phyloP scores from a whole-genome alignment of 2,113 vertebrate species.

The Eupsittula cactorum region DNA sequence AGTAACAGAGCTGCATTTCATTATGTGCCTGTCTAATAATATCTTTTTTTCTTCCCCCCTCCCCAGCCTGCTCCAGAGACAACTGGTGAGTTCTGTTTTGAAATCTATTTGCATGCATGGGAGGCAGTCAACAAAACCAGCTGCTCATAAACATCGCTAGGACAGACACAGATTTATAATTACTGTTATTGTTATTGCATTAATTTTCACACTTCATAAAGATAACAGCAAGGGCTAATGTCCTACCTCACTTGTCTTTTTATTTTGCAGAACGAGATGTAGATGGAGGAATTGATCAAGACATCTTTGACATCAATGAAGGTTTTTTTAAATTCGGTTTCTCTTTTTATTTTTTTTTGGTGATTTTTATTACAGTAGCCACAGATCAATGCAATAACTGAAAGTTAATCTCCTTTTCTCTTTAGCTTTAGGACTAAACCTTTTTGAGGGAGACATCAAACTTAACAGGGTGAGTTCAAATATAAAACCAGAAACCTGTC shows the following conservation, averaged over 20 bases:
- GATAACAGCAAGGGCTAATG: conserved; percentile 42
- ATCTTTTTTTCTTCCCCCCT: conserved; percentile 51
- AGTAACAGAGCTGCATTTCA: conserved; percentile 1
- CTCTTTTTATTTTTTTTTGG: neutral
- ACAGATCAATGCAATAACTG: neutral
- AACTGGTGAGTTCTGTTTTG: conserved; percentile 76
- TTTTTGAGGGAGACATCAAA: conserved; percentile 89
- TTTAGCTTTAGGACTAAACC: conserved; percentile 82
- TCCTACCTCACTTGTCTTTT: conserved; percentile 42
- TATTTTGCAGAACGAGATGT: conserved; percentile 81
- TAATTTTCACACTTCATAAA: conserved; percentile 65
- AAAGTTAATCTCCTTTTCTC: conserved; percentile 10
- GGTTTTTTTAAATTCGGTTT: conserved; percentile 73
- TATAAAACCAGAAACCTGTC: neutral
- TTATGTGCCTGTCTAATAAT: conserved; percentile 54
- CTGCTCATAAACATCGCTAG: conserved; percentile 17
- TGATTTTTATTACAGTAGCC: neutral
- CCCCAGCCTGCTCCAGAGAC: conserved; percentile 68
- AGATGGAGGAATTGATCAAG: conserved; percentile 82
- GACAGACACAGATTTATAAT: conserved; percentile 62
- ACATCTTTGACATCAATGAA: conserved; percentile 94
- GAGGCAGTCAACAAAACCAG: conserved; percentile 50
- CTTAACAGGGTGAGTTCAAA: conserved; percentile 77
- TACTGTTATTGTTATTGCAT: conserved; percentile 58
- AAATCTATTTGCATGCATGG: conserved; percentile 41